Conservation (phyloP, 2,113 vertebrate species). For the Eurypyga helias region DNA sequence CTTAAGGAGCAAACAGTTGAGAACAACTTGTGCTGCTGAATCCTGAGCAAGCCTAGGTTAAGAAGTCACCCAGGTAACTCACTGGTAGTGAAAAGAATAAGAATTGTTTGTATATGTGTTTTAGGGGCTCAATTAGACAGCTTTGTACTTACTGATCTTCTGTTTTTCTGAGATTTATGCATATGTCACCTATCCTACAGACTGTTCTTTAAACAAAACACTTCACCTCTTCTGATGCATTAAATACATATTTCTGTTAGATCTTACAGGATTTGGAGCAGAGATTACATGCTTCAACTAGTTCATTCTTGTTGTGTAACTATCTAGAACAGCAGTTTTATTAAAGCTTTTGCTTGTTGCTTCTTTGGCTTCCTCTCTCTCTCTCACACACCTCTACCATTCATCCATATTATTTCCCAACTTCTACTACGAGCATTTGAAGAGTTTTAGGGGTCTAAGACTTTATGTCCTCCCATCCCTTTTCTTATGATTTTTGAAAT, state of each 20-base stretch:
- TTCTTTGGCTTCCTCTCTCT: background rate
- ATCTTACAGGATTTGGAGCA: background rate
- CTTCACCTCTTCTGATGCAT: background rate
- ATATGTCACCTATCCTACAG: background rate
- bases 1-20: background rate
- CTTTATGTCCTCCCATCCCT: background rate
- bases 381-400: background rate
- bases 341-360: background rate
- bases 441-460: background rate
- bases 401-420: background rate
- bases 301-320: background rate
- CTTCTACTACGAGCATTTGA: background rate
- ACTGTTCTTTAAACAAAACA: background rate
- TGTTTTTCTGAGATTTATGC: background rate
- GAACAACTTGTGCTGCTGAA: background rate
- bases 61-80: background rate
- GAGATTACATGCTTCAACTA: background rate
- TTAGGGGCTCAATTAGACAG: background rate
- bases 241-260: background rate
- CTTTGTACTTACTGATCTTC: background rate
- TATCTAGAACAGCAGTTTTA: background rate
- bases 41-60: background rate
- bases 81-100: background rate
- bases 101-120: background rate
- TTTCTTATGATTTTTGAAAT: background rate